Evolutionary conservation across 2,888 invertebrate genomes (phyloP).

Genomic region (Cantharis flavilabris): DNA sequence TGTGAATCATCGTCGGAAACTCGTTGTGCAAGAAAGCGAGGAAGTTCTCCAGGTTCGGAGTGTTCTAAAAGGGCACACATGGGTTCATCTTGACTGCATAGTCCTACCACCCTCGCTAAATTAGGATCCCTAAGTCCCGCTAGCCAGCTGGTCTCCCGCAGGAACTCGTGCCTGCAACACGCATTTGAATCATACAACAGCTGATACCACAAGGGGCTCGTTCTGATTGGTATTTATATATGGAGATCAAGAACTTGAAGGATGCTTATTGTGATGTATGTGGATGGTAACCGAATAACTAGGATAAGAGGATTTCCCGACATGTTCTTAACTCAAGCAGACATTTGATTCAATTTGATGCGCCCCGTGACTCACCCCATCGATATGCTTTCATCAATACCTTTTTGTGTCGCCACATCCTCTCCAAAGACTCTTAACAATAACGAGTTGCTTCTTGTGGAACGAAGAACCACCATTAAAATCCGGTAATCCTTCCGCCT

Average conservation of each 20-base stretch:
- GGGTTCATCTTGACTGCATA: slow-evolving; percentile 80
- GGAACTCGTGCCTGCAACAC: slow-evolving; percentile 77
- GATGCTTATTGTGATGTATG: slow-evolving; percentile 22
- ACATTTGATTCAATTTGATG: slow-evolving; percentile 26
- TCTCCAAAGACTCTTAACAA: slow-evolving; percentile 77
- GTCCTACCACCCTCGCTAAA: slow-evolving; percentile 79
- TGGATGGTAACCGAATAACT: slow-evolving; percentile 22
- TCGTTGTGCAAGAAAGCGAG: slow-evolving; percentile 62
- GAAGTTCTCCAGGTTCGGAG: slow-evolving; percentile 83
- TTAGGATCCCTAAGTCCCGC: slow-evolving; percentile 83
- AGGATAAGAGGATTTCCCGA: slow-evolving; percentile 10
- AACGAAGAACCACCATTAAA: slow-evolving; percentile 67
- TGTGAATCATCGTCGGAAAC: slow-evolving; percentile 57
- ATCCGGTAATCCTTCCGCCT: slow-evolving; percentile 74
- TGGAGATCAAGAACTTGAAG: slow-evolving; percentile 27
- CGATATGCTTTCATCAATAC: slow-evolving; percentile 49
- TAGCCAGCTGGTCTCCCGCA: slow-evolving; percentile 84
- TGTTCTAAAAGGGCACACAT: slow-evolving; percentile 89
- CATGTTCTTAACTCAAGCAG: slow-evolving; percentile 8
- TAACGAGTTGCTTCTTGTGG: slow-evolving; percentile 72
- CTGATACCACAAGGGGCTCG: slow-evolving; percentile 25
- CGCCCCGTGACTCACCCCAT: background rate
- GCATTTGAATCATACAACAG: slow-evolving; percentile 27
- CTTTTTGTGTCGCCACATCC: slow-evolving; percentile 60
- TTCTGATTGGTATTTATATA: slow-evolving; percentile 29